Base-by-base conservation (phyloP, 2,797 vertebrate species). In the Galagoides demidoff region DNA sequence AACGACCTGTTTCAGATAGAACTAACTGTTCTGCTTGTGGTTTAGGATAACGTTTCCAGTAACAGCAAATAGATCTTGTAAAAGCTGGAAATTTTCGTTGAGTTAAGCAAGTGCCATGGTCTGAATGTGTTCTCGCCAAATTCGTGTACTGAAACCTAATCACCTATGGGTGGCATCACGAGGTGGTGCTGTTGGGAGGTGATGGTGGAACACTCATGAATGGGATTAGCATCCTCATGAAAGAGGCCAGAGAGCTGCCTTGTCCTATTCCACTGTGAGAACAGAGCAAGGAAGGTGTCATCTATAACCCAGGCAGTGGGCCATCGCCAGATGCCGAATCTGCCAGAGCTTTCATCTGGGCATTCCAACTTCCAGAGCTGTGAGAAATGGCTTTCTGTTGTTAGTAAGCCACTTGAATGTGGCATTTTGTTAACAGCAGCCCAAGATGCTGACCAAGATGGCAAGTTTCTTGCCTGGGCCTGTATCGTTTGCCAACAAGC, bases 21-120 rank as follows among this genome's bases (percentile, higher is more conserved):
- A 87, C 27, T 68, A 87, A 91, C 81, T 78, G 37, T 92, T 86
- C 43, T 43, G n/a, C 34, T 91, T 94, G 70, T 70, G 25, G 25
- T 79, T 94, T 79, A 79, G 70, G 23, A 49, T 85, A 85, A 93
- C 94, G 77, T 93, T 82, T 85, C 55, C 29, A 82, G 73, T 57
- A 88, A 76, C 9, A 90, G 90, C 27, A 88, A 92, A 74, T 61
- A 66, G 78, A 76, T 93, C 90, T 8, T 83, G 27, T 45, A 78
- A 74, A 68, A 93, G 31, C 8, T 92, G 27, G 63, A 85, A 34
- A 82, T 85, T 92, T 59, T 85, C 63, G 79, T 27, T 6, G 73
- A 93, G 9, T 55, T 43, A 81, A 78, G n/a, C 29, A 74, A 77
- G 61, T 39, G 57, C n/a, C 19, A 31, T 61, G 64, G 73, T 49